Evolutionary conservation across 2,888 invertebrate species (phyloP), one percentile per base, ranked within the genome.

Genomic region (Pyrrhia umbra): DNA sequence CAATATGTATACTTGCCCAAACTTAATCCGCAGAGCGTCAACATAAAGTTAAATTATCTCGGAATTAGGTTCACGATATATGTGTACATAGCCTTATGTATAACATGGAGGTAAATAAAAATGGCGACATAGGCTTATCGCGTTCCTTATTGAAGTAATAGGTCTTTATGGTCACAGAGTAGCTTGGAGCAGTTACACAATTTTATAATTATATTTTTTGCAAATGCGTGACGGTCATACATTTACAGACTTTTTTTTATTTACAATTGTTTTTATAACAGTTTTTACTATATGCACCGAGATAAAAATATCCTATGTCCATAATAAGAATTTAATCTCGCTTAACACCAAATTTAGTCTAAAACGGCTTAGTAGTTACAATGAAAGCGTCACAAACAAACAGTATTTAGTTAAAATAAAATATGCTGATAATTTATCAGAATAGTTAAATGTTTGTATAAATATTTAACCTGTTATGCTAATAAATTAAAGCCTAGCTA

Each of bases 1-100:
- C 73, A 73, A 77, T 77, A 73, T 68, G 69, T 64, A 46, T 54
- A 52, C 67, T 59, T 43, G 18, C 46, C 58, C 55, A 47, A 79
- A 75, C 49, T 66, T 79, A 79, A 76, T 75, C 65, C 59, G 39
- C 42, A 20, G 21, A 23, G 60, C 66, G 80, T 80, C 77, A 69
- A 58, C 75, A 71, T 77, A 80, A 78, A 80, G 68, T 79, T 79
- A 80, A 80, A 79, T 80, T 74, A 80, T 80, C 64, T 58, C 40
- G 62, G 62, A 71, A 80, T 80, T 77, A 79, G 63, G 74, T 77
- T 54, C 59, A 8, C 61, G 54, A 76, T 58, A 30, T 78, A 75
- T 66, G 60, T 40, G 56, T 46, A 51, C 23, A 55, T 42, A 56
- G 43, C 43, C 59, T 68, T 60, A 57, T 65, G 47, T 77, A 46